Evolutionary conservation across 1,140 invertebrate genomes (phyloP), one percentile per base, ranked within the genome.

Genomic region (Pantala flavescens): DNA sequence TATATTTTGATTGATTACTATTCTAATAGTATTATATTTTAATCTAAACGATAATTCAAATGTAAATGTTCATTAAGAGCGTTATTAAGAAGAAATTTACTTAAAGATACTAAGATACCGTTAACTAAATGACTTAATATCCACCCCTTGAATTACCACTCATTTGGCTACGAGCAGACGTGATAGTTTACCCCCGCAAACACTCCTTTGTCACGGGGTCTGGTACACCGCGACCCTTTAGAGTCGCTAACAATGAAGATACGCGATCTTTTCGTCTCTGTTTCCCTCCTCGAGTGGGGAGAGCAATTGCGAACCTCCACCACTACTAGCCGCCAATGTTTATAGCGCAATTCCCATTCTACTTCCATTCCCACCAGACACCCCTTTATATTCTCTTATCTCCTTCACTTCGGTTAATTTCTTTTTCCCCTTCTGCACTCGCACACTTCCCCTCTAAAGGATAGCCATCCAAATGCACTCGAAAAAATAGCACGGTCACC

Each of bases 341-440:
- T 63, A 63, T 21, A 19, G 49, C 12, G 49, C 49, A 16, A 21
- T 21, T 63, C 49, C 49, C 49, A 63, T 63, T 63, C 49, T 21
- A 3, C 12, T 21, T 63, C n/a, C 49, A 63, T 63, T 63, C 49
- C 49, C 12, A 16, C 49, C 49, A 63, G 49, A 63, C 49, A 63
- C 49, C 49, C 49, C 49, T 63, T 63, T 63, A 63, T 63, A 63
- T 63, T 63, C 49, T 63, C 49, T 63, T 63, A 63, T 63, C 49
- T 63, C 49, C 49, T 5, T 63, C n/a, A 63, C 49, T 63, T 21
- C 49, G 49, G 49, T 63, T 63, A 63, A 63, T 63, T 63, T 63
- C 49, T 63, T 63, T 63, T 63, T 63, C n/a, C 49, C n/a, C 49
- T 21, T 63, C n/a, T 21, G 14, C n/a, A 16, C 49, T 21, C 49